Evolutionary conservation across 2,888 invertebrate genomes (phyloP).

Genomic region (Scrobipalpa atriplicella): DNA sequence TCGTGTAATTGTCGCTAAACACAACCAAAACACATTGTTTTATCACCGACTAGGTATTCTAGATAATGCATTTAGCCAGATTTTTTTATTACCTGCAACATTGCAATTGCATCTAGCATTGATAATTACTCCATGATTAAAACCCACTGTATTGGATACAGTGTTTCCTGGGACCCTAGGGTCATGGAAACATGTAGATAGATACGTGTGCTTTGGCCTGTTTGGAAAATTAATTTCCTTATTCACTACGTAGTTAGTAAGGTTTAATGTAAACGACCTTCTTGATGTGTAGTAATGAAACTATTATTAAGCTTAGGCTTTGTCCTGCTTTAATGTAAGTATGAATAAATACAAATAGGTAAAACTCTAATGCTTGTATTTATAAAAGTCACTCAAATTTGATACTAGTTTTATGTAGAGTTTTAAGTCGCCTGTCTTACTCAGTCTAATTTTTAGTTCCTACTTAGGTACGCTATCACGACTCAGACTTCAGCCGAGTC

Average conservation of each 20-base stretch:
- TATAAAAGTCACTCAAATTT: too few relatives aligned
- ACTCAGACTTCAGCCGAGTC: too few relatives aligned
- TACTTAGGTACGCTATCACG: too few relatives aligned
- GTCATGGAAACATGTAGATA: conserved; percentile 1
- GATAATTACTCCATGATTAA: conserved; percentile 23
- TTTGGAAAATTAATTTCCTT: neutral
- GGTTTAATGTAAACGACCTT: neutral
- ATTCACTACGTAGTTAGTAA: neutral
- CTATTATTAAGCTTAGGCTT: neutral
- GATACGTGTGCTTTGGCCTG: neutral
- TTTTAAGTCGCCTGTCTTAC: too few relatives aligned
- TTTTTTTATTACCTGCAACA: neutral
- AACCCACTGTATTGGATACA: conserved; percentile 14
- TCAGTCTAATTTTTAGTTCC: too few relatives aligned
- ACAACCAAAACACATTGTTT: too few relatives aligned
- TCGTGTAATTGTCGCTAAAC: too few relatives aligned
- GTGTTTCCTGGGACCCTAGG: conserved; percentile 15
- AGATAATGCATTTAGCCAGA: neutral
- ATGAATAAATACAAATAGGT: too few relatives aligned
- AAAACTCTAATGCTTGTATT: too few relatives aligned
- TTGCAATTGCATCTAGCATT: neutral
- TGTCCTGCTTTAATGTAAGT: too few relatives aligned
- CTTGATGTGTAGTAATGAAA: neutral
- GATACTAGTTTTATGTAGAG: too few relatives aligned
- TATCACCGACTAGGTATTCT: neutral